These are phyloP conservation scores for Muscicapa comitata DNA, from an alignment of 2,797 vertebrate genomes.

Conservation along the genomic window DNA sequence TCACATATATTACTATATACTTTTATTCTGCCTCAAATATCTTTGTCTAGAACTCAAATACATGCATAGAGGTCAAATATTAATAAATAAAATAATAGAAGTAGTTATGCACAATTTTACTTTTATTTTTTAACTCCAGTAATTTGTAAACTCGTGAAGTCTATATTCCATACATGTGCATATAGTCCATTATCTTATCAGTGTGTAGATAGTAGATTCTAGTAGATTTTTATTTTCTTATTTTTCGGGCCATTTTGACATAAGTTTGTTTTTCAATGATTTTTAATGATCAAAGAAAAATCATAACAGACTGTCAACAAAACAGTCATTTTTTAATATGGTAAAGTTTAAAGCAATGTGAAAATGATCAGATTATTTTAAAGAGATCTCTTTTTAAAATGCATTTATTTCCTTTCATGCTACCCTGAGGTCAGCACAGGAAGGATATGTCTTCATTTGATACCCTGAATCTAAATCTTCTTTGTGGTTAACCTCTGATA, in stretches of 20 bases:
- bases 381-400: background rate
- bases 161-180: background rate
- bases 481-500: conserved; percentile 41
- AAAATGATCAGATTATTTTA: background rate
- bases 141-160: background rate
- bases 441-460: conserved; percentile 13
- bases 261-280: background rate
- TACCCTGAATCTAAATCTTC: conserved; percentile 42
- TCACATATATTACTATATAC: background rate
- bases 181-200: background rate
- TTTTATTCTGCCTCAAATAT: background rate
- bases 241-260: background rate
- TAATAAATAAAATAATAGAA: background rate
- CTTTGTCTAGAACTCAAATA: background rate
- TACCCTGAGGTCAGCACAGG: background rate
- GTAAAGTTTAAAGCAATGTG: background rate
- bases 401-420: background rate
- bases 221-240: background rate
- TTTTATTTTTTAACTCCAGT: background rate
- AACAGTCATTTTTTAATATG: background rate
- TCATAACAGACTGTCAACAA: background rate
- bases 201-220: background rate
- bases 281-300: background rate
- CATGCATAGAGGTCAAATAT: background rate
- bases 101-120: background rate